Base-by-base conservation (phyloP, 1,140 invertebrate species). In the Meloidogyne floridensis region DNA sequence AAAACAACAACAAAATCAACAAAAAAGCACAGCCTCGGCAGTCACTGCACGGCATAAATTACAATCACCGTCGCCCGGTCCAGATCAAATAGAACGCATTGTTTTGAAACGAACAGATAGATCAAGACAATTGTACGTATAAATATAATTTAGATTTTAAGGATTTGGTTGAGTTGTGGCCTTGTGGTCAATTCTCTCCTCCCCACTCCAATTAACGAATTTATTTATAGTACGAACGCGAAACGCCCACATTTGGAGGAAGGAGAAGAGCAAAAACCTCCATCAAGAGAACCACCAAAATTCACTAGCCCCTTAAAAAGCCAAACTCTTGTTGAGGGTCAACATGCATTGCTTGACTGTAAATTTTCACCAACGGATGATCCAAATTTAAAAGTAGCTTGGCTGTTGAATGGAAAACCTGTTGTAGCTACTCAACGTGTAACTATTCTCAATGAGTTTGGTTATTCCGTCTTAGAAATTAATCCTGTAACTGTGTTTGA, bases 301-400 rank as follows among this genome's bases (percentile, higher is more conserved):
- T 96, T 97, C 87, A 93, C 95, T 82, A 94, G 95, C 83, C 94
- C 93, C 86, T 90, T 96, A 47, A 93, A 94, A 71, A 81, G 74
- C 15, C 83, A 84, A 69, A 81, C 86, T 10, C 76, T 89, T n/a
- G 85, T 82, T 32, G 90, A 90, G 75, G 89, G 89, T 89, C 95
- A 97, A 91, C 94, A 95, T n/a, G 95, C 95, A 82, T 95, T 98
- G 90, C 97, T 98, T 91, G 96, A 98, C 92, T 95, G 95, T 82
- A 93, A 95, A 43, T 92, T 98, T 0, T 95, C 97, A 86, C 97
- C 97, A n/a, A 95, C 97, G 47, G 96, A 96, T 81, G 97, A 98
- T 92, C 93, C 96, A 0, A 95, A 95, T 86, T 92, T 98, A 43
- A 94, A 94, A 90, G 94, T 97, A 10, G 94, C 96, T 91, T 97